A percentile compares a stretch with the other conserved stretches of the same genome.
phyloP scores from a whole-genome alignment of 2,888 invertebrate genomes.

The Cepaea hortensis region DNA sequence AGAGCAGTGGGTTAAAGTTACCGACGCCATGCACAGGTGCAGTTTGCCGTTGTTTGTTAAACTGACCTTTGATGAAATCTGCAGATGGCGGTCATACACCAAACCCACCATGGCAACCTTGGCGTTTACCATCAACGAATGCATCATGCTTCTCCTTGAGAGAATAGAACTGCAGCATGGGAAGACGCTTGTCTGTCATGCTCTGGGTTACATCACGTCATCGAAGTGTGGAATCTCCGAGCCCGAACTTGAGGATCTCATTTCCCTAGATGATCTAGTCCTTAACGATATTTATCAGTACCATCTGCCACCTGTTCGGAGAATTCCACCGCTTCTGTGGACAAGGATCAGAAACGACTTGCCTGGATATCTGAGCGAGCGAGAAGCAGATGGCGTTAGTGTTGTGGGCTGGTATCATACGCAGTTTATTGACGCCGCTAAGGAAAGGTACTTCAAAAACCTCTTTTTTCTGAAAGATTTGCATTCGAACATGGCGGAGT shows the following conservation, averaged over 20 bases:
- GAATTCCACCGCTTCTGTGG: conserved; percentile 97
- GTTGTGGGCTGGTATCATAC: conserved; percentile 99
- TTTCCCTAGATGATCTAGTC: conserved; percentile 91
- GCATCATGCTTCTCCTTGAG: conserved; percentile 96
- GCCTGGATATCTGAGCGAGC: conserved; percentile 94
- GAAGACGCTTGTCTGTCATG: conserved; percentile 75
- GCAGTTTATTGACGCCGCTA: conserved; percentile 89
- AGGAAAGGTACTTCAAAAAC: conserved; percentile 96
- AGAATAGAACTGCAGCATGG: conserved; percentile 91
- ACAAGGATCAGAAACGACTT: conserved; percentile 96
- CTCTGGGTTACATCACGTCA: conserved; percentile 92
- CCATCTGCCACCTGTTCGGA: conserved; percentile 95
- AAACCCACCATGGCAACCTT: conserved; percentile 93
- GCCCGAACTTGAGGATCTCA: conserved; percentile 94
- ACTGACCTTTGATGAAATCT: conserved; percentile 96
- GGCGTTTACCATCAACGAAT: conserved; percentile 96
- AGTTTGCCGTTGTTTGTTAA: conserved; percentile 97
- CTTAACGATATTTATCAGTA: conserved; percentile 98
- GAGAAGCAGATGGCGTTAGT: conserved; percentile 97
- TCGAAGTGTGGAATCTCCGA: conserved; percentile 93
- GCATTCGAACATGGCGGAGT: conserved; percentile 98
- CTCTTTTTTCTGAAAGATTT: conserved; percentile 97
- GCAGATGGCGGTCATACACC: conserved; percentile 97
- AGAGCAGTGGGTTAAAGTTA: conserved; percentile 95
- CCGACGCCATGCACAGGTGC: conserved; percentile 93